A percentile compares a stretch with the other conserved stretches of the same genome.
phyloP scores from a whole-genome alignment of 2,113 vertebrate genomes.

The Mus pahari region DNA sequence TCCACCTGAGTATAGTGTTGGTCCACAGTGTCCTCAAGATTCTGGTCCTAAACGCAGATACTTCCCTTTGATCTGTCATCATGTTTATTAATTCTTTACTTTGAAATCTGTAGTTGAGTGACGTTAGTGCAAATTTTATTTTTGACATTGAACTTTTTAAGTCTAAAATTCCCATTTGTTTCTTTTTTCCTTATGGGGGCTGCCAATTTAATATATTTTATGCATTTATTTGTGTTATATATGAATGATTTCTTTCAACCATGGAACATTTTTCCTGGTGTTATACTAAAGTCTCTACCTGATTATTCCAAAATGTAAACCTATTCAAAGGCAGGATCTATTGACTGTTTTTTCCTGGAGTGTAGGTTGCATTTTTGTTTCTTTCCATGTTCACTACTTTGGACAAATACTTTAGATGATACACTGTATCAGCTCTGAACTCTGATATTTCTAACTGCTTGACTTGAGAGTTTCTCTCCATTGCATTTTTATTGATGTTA shows the following conservation, averaged over 20 bases:
- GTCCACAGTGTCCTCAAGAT: background rate
- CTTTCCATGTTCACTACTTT: background rate
- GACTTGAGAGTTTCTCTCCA: background rate
- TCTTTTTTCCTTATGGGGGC: background rate
- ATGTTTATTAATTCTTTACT: background rate
- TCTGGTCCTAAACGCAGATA: background rate
- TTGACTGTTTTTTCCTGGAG: background rate
- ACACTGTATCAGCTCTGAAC: background rate
- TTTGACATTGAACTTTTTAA: background rate
- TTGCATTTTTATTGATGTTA: background rate
- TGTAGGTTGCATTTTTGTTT: background rate
- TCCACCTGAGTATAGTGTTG: background rate
- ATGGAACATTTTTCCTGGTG: background rate
- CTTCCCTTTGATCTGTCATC: background rate
- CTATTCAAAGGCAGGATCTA: background rate
- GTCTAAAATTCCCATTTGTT: background rate
- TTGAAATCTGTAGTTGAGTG: background rate
- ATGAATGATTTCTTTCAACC: background rate
- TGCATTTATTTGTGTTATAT: background rate
- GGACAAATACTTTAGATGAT: background rate
- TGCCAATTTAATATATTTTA: background rate
- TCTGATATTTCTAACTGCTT: background rate
- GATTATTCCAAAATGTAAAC: conserved; percentile 9
- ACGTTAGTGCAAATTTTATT: background rate
- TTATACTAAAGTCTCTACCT: background rate